These are phyloP conservation scores for Colletes gigas DNA, from an alignment of 1,140 invertebrate species.

Conservation along the genomic window DNA sequence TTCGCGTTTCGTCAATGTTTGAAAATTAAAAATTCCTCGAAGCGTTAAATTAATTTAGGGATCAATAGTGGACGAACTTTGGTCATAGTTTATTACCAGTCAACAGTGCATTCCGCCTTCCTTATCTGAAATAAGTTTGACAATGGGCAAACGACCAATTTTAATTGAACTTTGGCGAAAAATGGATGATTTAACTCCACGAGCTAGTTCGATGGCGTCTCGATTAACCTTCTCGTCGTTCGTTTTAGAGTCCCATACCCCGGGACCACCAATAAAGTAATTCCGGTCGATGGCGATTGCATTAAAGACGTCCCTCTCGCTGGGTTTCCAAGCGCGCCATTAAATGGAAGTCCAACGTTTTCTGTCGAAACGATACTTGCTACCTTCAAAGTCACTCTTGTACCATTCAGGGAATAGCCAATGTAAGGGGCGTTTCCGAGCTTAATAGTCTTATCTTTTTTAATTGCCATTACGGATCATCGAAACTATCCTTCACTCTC, in stretches of 20 bases:
- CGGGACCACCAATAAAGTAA: conserved; percentile 63
- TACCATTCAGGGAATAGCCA: neutral
- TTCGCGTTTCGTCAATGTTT: no score
- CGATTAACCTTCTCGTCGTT: conserved; percentile 51
- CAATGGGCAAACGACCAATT: conserved; percentile 67
- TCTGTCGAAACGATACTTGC: conserved; percentile 24
- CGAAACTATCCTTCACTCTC: neutral
- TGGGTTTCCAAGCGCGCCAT: conserved; percentile 29
- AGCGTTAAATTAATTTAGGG: neutral
- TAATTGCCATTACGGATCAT: neutral
- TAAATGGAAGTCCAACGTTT: conserved; percentile 30
- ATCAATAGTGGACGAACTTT: neutral
- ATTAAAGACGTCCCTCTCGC: conserved; percentile 45
- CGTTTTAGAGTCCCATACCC: conserved; percentile 57
- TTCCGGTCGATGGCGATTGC: conserved; percentile 57
- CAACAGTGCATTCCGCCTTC: neutral
- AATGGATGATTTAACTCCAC: conserved; percentile 60
- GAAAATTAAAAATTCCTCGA: neutral
- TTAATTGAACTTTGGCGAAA: conserved; percentile 72
- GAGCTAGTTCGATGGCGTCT: conserved; percentile 42
- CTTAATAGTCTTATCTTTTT: neutral
- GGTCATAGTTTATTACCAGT: neutral
- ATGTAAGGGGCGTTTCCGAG: neutral
- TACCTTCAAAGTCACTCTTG: conserved; percentile 12
- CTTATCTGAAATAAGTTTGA: conserved; percentile 24